Conservation (phyloP, 2,797 vertebrate genomes). For the Esox masquinongy region DNA sequence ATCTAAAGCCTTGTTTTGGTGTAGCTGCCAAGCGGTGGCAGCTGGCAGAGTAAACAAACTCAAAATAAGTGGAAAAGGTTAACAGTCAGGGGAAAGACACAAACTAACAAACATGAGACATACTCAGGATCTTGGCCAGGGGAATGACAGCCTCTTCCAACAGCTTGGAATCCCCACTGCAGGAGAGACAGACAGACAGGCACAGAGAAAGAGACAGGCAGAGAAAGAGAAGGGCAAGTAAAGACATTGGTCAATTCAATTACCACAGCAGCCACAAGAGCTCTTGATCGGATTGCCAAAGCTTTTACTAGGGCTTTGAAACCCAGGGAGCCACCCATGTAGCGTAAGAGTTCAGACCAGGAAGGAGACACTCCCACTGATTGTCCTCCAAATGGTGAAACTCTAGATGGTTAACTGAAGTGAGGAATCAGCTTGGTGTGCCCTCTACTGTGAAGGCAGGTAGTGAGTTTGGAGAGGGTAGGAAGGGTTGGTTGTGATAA, state of each 20-base stretch:
- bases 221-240: not conserved
- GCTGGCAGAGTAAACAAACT: not conserved
- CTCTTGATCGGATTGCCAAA: not conserved
- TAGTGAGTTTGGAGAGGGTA: not conserved
- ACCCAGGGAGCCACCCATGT: not conserved
- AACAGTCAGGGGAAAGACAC: conserved; percentile 3
- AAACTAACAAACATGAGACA: conserved; percentile 49
- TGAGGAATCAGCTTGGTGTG: not conserved
- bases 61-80: not conserved
- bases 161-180: conserved; percentile 88
- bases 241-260: not conserved
- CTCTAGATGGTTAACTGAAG: not conserved
- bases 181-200: conserved; percentile 22
- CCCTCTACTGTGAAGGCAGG: conserved; percentile 22
- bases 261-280: not conserved
- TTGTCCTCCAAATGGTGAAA: not conserved
- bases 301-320: not conserved
- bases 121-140: conserved; percentile 91
- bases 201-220: not conserved
- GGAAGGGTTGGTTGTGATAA: too few relatives aligned
- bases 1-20: conserved; percentile 15
- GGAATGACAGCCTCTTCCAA: conserved; percentile 91
- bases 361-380: not conserved
- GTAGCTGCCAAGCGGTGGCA: conserved; percentile 1
- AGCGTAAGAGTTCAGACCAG: not conserved